Base-by-base conservation (phyloP, 1,140 invertebrate genomes). In the Lasioglossum albipes region DNA sequence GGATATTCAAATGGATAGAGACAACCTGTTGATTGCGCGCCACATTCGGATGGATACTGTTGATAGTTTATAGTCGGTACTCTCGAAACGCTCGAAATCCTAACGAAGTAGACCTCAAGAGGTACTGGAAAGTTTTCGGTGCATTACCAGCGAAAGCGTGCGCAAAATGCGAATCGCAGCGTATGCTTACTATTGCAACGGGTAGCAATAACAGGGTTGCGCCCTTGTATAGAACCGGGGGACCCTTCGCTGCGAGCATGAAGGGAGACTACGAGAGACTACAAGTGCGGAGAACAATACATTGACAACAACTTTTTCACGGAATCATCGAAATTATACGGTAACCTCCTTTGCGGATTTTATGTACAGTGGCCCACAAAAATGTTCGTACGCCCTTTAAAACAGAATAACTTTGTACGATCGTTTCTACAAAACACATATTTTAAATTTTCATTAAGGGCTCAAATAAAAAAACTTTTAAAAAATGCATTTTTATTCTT, bases 131-230 rank as follows among this genome's bases (percentile, higher is more conserved):
- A 49, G 45, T 45, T 45, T 49, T 49, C 9, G 45, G 9, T 12
- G 45, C 9, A 13, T 64, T 41, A 52, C 27, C 16, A 41, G 18
- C 79, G 45, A 80, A 81, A 72, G 87, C 73, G 49, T 59, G 68
- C 74, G 76, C 41, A 59, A 72, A 52, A 54, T 10, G 67, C 41
- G 59, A 72, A 80, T 57, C 36, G 68, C 52, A 41, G 64, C 54
- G 67, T 54, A 71, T 57, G 74, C 69, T 75, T 79, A 79, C 57
- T 71, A 49, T n/a, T 59, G 62, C 70, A 62, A 75, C 70, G 65
- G 72, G 72, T 73, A 62, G 65, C 77, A 89, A 87, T 88, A 79
- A 84, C 71, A 86, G 88, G 84, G 87, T 76, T 76, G 81, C 82
- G n/a, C 77, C 82, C 82, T 84, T 36, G 57, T 49, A 65, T n/a